Conservation (phyloP, 2,113 vertebrate species). For the Thymallus thymallus region DNA sequence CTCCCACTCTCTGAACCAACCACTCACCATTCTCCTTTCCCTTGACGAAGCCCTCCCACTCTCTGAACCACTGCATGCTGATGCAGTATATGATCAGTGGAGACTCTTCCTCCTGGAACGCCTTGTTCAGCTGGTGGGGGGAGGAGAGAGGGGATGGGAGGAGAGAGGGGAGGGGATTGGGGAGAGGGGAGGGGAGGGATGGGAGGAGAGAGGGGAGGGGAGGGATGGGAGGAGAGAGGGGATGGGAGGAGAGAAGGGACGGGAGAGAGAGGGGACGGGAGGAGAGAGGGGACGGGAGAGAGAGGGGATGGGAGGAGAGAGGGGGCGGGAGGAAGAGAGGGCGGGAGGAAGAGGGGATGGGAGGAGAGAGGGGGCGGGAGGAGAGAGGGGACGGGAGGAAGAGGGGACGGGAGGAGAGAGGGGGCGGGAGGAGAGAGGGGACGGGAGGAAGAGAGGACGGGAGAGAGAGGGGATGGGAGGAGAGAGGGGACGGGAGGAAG, state of each 20-base stretch:
- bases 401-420: too few species aligned
- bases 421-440: too few species aligned
- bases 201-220: conserved; percentile 31
- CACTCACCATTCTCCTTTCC: conserved; percentile 95
- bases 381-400: neutral
- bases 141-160: conserved; percentile 22
- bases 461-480: neutral
- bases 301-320: neutral
- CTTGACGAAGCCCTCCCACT: conserved; percentile 98
- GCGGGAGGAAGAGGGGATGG: neutral
- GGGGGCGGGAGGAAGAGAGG: too few species aligned
- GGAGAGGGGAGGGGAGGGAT: conserved; percentile 24
- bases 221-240: neutral
- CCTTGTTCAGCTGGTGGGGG: conserved; percentile 87
- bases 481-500: too few species aligned
- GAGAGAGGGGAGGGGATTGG: conserved; percentile 35
- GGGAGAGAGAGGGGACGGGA: too few species aligned
- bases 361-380: neutral
- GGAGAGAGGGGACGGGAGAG: neutral
- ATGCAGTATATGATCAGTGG: conserved; percentile 95
- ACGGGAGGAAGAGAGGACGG: neutral
- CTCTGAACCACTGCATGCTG: conserved; percentile 99
- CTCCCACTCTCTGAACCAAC: conserved; percentile 98
- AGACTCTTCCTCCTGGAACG: conserved; percentile 97
- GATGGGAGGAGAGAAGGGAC: too few species aligned